phyloP scores from a whole-genome alignment of 2,113 vertebrate genomes.

The Danio rerio region GRCz12tu NC_133196.1:8287501-8288000 shows the following conservation, averaged over 20 bases:
- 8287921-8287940: not conserved
- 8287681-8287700: not conserved
- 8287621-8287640: too few species aligned
- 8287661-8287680: not conserved
- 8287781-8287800: conserved; percentile 11
- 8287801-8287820: conserved; percentile 17
- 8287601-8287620: not conserved
- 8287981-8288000: not conserved
- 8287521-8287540: too few species aligned
- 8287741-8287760: not conserved
- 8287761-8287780: not conserved
- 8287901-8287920: conserved; percentile 1
- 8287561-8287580: too few species aligned
- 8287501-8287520: too few species aligned
- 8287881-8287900: not conserved
- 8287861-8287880: not conserved
- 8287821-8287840: not conserved
- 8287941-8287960: not conserved
- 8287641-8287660: not conserved
- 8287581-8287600: not conserved
- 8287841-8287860: not conserved
- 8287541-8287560: too few species aligned
- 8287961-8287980: conserved; percentile 14
- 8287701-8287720: not conserved
- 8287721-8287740: not conserved